Percentiles rank a stretch among this genome's conserved stretches.
Evolutionary conservation across 2,888 invertebrate genomes (phyloP).

Genomic region (Eubasilissa splendida): DNA sequence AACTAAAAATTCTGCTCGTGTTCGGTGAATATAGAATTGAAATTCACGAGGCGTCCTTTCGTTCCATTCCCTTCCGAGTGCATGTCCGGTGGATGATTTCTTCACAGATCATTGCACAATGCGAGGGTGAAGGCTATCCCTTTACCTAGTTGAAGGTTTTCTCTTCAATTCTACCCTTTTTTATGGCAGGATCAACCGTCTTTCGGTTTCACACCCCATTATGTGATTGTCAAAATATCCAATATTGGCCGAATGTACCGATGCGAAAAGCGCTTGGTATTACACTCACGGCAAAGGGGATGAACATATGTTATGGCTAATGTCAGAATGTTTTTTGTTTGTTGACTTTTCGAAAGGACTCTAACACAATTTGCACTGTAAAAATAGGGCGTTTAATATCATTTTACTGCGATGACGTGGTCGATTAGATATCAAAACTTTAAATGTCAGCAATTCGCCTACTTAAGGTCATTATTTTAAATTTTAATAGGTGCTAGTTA

Average conservation of each 20-base stretch:
- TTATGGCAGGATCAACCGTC: slow-evolving; percentile 39
- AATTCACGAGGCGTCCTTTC: slow-evolving; percentile 20
- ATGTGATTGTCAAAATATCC: slow-evolving; percentile 57
- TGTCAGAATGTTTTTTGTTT: neutral
- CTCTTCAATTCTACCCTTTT: slow-evolving; percentile 50
- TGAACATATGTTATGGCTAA: slow-evolving; percentile 40
- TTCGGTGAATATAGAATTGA: neutral
- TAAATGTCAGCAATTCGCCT: too few species aligned
- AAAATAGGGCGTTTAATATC: neutral
- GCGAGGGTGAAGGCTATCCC: slow-evolving; percentile 12
- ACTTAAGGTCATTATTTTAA: too few species aligned
- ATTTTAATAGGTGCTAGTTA: too few species aligned
- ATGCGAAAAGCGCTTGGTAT: slow-evolving; percentile 56
- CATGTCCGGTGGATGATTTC: slow-evolving; percentile 52
- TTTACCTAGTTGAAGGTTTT: slow-evolving; percentile 42
- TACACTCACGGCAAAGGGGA: slow-evolving; percentile 43
- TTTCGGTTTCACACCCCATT: slow-evolving; percentile 56
- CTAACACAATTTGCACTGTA: neutral
- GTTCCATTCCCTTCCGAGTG: slow-evolving; percentile 37
- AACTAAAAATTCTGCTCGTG: too few species aligned
- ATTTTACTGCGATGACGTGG: neutral
- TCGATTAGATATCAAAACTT: neutral
- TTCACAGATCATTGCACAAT: slow-evolving; percentile 49
- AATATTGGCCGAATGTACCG: slow-evolving; percentile 57
- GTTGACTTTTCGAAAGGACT: slow-evolving; percentile 27